These are phyloP conservation scores for Hirtodrosophila confusa DNA, from an alignment of 2,888 invertebrate species.

Conservation along the genomic window DNA sequence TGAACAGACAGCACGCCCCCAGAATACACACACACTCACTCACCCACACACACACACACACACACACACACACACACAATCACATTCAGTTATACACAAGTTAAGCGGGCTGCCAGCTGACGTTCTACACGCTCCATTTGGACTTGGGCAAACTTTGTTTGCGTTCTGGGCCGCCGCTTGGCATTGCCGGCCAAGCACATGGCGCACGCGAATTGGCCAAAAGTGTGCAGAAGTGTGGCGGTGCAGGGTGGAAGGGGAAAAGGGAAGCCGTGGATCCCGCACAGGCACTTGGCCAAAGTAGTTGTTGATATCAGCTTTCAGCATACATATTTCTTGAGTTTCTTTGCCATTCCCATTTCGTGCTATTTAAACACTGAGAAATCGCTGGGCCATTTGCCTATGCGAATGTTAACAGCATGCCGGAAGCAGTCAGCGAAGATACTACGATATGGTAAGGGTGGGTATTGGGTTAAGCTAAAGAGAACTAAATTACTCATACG, in stretches of 20 bases:
- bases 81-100: conserved; percentile 28
- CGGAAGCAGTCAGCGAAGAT: conserved; percentile 28
- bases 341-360: conserved; percentile 33
- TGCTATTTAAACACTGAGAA: conserved; percentile 60
- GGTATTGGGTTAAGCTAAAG: conserved; percentile 16
- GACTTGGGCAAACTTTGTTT: conserved; percentile 65
- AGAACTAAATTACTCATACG: conserved; percentile 71
- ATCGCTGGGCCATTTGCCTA: conserved; percentile 46
- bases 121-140: conserved; percentile 71
- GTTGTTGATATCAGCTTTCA: conserved; percentile 77
- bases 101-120: conserved; percentile 56
- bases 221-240: background rate
- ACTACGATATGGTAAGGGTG: background rate
- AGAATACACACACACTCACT: background rate
- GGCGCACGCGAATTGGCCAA: conserved; percentile 60
- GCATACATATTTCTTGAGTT: conserved; percentile 31
- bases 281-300: conserved; percentile 51
- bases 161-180: conserved; percentile 42
- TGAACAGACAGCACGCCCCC: conserved; percentile 29
- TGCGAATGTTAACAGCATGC: conserved; percentile 53
- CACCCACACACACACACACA: conserved; percentile 4
- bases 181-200: conserved; percentile 48
- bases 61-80: background rate
- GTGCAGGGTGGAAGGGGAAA: background rate
- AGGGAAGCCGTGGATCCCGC: conserved; percentile 12